Conservation (phyloP, 2,888 invertebrate genomes). For the Tachina fera region DNA sequence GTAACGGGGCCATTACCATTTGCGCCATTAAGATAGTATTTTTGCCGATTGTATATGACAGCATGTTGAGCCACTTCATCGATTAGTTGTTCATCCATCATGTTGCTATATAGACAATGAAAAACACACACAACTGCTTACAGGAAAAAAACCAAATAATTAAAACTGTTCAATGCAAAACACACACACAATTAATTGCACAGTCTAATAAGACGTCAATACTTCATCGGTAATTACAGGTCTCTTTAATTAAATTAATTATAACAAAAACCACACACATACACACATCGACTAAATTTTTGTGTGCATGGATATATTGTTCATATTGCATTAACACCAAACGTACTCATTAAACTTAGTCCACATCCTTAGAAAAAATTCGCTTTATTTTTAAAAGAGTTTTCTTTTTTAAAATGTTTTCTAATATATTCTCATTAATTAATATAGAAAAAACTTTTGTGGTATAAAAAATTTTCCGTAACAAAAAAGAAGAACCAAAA, state of each 20-base stretch:
- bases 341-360: constrained; percentile 41
- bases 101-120: constrained; percentile 70
- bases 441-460: constrained; percentile 49
- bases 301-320: constrained; percentile 1
- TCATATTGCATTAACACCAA: constrained; percentile 21
- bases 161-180: constrained; percentile 22
- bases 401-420: constrained; percentile 1
- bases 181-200: constrained; percentile 1
- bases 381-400: constrained; percentile 10
- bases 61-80: constrained; percentile 82
- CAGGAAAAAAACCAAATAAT: constrained; percentile 6
- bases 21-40: constrained; percentile 81
- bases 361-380: constrained; percentile 21
- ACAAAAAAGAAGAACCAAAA: constrained; percentile 70
- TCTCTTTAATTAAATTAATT: constrained; percentile 66
- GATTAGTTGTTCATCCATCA: constrained; percentile 83
- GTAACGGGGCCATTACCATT: constrained; percentile 67
- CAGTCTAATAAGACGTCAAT: constrained; percentile 38
- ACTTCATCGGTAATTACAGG: constrained; percentile 51
- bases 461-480: constrained; percentile 60
- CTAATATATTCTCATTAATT: constrained; percentile 36
- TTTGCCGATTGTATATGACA: constrained; percentile 82
- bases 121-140: constrained; percentile 18
- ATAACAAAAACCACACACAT: constrained; percentile 35
- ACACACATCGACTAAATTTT: neutral